A percentile compares a stretch with the other conserved stretches of the same genome.
These are phyloP conservation scores for Paraescarpia echinospica DNA, from an alignment of 1,140 invertebrate genomes.

Conservation along the genomic window DNA sequence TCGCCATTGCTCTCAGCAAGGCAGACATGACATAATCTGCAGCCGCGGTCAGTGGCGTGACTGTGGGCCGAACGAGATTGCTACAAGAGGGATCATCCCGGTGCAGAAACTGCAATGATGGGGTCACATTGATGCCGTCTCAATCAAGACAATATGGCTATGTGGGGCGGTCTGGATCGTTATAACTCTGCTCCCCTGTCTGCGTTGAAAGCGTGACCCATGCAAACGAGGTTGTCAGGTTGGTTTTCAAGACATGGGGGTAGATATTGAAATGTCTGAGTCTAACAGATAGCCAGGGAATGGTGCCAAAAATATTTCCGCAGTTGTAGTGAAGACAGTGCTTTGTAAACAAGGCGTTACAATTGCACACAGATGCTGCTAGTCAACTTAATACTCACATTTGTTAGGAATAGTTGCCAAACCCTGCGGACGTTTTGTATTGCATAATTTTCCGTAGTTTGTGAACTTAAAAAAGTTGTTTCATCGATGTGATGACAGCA, in stretches of 20 bases:
- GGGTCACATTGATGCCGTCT: neutral
- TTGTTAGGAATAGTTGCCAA: neutral
- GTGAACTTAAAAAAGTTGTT: neutral
- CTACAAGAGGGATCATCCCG: neutral
- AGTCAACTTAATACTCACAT: neutral
- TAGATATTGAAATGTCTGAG: too few relatives aligned
- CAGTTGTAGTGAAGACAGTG: neutral
- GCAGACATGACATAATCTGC: conserved; percentile 4
- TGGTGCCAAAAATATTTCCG: neutral
- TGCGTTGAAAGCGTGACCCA: neutral
- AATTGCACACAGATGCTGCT: neutral
- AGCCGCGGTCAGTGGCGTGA: neutral
- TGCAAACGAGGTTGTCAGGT: neutral
- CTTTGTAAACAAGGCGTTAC: neutral
- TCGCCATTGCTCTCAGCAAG: conserved; percentile 31
- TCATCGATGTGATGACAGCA: neutral
- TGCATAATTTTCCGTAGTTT: neutral
- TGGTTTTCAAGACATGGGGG: neutral
- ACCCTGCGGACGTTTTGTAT: neutral
- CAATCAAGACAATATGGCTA: neutral
- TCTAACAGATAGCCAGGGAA: neutral
- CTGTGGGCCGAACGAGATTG: too few relatives aligned
- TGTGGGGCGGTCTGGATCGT: neutral
- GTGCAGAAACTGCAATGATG: neutral
- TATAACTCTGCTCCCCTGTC: neutral